phyloP scores from a whole-genome alignment of 2,888 invertebrate genomes.

The Euphydryas editha region DNA sequence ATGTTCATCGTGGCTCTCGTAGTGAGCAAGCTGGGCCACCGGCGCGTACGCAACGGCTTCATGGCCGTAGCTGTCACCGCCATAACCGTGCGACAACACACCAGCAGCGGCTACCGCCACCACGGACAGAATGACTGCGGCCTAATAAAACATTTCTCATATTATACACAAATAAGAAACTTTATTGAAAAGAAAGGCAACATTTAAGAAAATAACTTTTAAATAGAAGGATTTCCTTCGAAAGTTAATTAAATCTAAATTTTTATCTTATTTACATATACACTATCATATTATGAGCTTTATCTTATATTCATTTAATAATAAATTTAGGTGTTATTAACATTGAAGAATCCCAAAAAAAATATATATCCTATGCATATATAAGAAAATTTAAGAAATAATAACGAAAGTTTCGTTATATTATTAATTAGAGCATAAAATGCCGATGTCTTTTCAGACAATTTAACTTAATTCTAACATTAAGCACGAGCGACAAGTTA shows the following conservation, averaged over 20 bases:
- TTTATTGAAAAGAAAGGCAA: neutral
- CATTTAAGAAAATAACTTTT: neutral
- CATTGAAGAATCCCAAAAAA: neutral
- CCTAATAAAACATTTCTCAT: slow-evolving; percentile 49
- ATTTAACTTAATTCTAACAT: neutral
- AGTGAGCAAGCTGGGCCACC: slow-evolving; percentile 59
- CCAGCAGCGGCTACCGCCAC: slow-evolving; percentile 75
- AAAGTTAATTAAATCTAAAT: no score
- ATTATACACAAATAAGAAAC: neutral
- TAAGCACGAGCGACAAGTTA: slow-evolving; percentile 21
- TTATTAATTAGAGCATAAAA: neutral
- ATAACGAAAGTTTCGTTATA: neutral
- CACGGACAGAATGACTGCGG: slow-evolving; percentile 70
- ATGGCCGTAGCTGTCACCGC: slow-evolving; percentile 70
- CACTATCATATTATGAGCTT: no score
- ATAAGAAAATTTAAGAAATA: neutral
- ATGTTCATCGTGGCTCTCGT: slow-evolving; percentile 73
- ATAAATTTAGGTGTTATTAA: no score
- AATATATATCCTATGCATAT: neutral
- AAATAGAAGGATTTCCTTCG: no score
- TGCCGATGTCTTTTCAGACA: neutral
- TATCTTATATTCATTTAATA: no score
- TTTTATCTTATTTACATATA: no score
- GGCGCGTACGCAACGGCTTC: slow-evolving; percentile 71
- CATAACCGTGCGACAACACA: slow-evolving; percentile 65